Evolutionary conservation across 1,140 invertebrate genomes (phyloP).

Genomic region (Eurosta solidaginis): DNA sequence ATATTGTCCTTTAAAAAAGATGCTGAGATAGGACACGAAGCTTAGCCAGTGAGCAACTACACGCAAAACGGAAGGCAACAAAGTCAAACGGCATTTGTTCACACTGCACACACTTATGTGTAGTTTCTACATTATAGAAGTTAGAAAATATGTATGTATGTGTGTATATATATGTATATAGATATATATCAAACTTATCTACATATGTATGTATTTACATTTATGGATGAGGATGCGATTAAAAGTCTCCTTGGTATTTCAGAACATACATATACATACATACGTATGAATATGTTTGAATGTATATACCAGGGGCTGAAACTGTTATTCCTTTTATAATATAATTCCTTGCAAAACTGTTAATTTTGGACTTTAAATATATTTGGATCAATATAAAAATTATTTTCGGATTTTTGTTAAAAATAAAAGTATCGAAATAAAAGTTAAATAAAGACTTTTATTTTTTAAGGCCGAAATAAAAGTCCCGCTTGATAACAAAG

Average conservation of each 20-base stretch:
- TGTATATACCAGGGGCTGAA: too few species aligned
- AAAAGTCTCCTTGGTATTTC: background rate
- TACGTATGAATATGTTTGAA: too few species aligned
- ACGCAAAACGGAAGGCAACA: conserved; percentile 12
- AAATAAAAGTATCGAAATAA: too few species aligned
- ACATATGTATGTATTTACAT: background rate
- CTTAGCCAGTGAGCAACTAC: conserved; percentile 9
- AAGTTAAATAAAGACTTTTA: too few species aligned
- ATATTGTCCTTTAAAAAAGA: background rate
- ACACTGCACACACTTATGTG: background rate
- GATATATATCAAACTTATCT: background rate
- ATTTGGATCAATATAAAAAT: too few species aligned
- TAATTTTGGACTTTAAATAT: too few species aligned
- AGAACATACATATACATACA: background rate
- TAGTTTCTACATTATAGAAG: background rate
- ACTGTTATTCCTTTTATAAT: too few species aligned
- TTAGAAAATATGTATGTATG: background rate
- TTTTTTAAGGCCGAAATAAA: too few species aligned
- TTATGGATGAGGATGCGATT: background rate
- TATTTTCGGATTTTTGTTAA: too few species aligned
- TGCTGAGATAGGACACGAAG: conserved; percentile 18
- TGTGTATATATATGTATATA: background rate
- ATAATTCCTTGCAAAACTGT: too few species aligned
- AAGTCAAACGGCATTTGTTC: conserved; percentile 23
- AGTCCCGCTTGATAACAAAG: too few species aligned